Percentiles rank a stretch among this genome's conserved stretches.
Conservation (phyloP, 2,888 invertebrate genomes). For the Cybosia mesomella region DNA sequence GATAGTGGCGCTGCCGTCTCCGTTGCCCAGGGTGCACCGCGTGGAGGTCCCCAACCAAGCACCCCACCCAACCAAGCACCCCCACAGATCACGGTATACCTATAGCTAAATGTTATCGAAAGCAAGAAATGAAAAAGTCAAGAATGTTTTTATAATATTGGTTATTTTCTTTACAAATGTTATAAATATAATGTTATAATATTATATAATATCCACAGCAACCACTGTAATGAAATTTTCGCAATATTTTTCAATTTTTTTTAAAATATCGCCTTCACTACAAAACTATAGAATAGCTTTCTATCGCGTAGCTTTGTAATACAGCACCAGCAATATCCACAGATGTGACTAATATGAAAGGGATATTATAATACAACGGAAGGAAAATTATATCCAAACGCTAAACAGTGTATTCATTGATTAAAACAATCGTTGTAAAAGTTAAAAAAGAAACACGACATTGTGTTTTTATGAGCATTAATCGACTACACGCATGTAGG, state of each 20-base stretch:
- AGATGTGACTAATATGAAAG: constrained; percentile 68
- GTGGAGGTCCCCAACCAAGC: too few species aligned
- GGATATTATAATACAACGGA: constrained; percentile 64
- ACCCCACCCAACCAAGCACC: too few species aligned
- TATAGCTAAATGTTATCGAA: too few species aligned
- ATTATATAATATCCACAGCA: too few species aligned
- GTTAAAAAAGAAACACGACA: background rate
- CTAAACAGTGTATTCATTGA: constrained; percentile 52
- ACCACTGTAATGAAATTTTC: background rate
- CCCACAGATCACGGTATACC: too few species aligned
- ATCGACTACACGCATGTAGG: constrained; percentile 6
- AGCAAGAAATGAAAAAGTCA: too few species aligned
- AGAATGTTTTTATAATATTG: too few species aligned
- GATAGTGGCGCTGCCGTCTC: too few species aligned
- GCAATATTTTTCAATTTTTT: background rate
- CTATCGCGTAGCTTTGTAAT: constrained; percentile 25
- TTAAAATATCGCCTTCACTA: background rate
- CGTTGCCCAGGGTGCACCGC: too few species aligned
- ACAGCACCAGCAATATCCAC: constrained; percentile 45
- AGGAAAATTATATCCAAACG: constrained; percentile 40
- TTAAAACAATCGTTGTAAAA: constrained; percentile 31
- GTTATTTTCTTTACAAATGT: too few species aligned
- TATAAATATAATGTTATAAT: too few species aligned
- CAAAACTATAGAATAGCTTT: background rate
- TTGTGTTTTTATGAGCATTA: background rate